These are phyloP conservation scores for Noctua janthina DNA, from an alignment of 2,888 invertebrate species.

Conservation along the genomic window DNA sequence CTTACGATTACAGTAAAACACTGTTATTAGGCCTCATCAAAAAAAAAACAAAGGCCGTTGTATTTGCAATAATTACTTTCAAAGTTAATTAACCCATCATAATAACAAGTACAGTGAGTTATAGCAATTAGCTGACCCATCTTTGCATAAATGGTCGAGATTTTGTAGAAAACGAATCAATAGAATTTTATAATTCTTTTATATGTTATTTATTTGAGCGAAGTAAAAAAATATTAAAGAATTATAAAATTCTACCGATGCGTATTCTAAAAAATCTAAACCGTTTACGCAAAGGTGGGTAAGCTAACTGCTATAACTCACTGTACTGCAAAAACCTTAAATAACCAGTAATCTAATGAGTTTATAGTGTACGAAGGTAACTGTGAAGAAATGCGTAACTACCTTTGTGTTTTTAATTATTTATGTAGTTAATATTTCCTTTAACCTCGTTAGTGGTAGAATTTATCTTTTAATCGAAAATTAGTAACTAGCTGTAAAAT, in stretches of 20 bases:
- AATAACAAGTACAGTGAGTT: neutral
- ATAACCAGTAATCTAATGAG: constrained; percentile 11
- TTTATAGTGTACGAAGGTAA: constrained; percentile 53
- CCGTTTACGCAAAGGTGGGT: no score
- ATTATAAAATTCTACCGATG: no score
- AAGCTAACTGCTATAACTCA: no score
- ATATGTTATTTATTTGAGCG: no score
- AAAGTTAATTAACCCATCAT: constrained; percentile 9
- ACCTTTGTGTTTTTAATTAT: constrained; percentile 22
- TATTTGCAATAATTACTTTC: constrained; percentile 1
- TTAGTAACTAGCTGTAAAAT: neutral
- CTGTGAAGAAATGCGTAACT: constrained; percentile 50
- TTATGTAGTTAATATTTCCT: constrained; percentile 57
- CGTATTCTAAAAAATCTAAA: no score
- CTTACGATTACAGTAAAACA: neutral
- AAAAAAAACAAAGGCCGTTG: constrained; percentile 2
- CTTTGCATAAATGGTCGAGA: no score
- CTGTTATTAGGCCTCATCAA: neutral
- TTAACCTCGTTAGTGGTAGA: constrained; percentile 52
- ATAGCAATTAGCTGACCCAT: no score
- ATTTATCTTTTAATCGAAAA: constrained; percentile 17
- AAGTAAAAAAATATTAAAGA: no score
- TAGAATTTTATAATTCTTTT: no score
- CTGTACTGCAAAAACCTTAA: neutral
- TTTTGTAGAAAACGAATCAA: no score